Percentiles rank a stretch among this genome's conserved stretches.
Conservation (phyloP, 1,140 invertebrate genomes). For the Platyura marginata region DNA sequence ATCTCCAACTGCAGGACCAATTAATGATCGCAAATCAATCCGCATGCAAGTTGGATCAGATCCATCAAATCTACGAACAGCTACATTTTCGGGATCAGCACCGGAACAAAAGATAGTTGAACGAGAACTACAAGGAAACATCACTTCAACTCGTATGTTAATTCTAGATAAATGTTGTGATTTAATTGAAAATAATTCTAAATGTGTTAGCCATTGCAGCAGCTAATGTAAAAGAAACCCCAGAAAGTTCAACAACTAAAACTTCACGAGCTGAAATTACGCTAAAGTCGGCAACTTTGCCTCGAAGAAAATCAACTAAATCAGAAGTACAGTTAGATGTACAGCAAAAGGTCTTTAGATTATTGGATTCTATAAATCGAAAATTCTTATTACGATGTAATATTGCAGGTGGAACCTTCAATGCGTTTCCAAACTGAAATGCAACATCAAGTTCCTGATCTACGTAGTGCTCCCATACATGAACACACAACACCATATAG, state of each 20-base stretch:
- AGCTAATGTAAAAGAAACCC: conserved; percentile 8
- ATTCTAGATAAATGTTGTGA: no score
- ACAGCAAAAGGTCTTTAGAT: conserved; percentile 10
- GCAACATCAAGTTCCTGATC: conserved; percentile 22
- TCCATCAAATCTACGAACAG: conserved; percentile 15
- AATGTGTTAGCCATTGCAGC: conserved; percentile 8
- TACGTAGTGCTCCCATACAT: conserved; percentile 24
- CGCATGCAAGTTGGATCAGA: conserved; percentile 24
- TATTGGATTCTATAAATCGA: not conserved
- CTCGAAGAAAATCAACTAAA: conserved; percentile 40
- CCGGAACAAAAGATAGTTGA: conserved; percentile 23
- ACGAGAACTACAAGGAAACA: conserved; percentile 1
- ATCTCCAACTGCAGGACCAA: conserved; percentile 7
- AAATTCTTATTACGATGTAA: no score
- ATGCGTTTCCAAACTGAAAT: conserved; percentile 24
- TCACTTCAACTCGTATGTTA: conserved; percentile 1
- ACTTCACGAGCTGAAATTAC: conserved; percentile 38
- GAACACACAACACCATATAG: conserved; percentile 14
- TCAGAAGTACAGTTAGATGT: conserved; percentile 39
- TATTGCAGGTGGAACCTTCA: conserved; percentile 11
- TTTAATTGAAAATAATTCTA: no score
- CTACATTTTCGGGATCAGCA: conserved; percentile 23
- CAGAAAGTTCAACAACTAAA: conserved; percentile 18
- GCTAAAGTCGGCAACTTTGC: conserved; percentile 43
- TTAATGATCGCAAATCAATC: conserved; percentile 6